A percentile compares a stretch with the other conserved stretches of the same genome.
phyloP scores from a whole-genome alignment of 2,888 invertebrate genomes.

The Luperina nickerlii region DNA sequence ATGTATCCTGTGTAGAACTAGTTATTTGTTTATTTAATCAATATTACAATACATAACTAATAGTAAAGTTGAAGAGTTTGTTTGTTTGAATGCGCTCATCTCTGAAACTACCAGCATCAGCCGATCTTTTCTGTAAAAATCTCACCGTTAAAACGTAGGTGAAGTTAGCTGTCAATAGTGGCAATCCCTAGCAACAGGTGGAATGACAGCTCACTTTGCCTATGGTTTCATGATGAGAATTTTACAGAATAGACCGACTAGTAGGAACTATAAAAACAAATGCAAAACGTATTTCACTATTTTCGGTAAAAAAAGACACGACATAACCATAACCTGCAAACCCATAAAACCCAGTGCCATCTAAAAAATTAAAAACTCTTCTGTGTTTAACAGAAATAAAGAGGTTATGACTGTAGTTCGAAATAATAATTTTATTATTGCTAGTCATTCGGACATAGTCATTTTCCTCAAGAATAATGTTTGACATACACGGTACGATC shows the following conservation, averaged over 20 bases:
- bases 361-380: background rate
- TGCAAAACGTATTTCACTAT: background rate
- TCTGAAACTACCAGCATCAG: background rate
- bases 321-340: slow-evolving; percentile 10
- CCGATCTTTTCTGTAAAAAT: background rate
- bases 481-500: slow-evolving; percentile 25
- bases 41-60: background rate
- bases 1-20: slow-evolving; percentile 24
- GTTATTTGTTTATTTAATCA: background rate
- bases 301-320: background rate
- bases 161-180: background rate
- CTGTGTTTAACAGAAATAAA: background rate
- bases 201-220: background rate
- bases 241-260: background rate
- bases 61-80: background rate
- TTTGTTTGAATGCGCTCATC: background rate
- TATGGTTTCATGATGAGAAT: background rate
- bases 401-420: background rate
- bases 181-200: background rate
- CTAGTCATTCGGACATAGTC: slow-evolving; percentile 9
- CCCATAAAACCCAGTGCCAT: background rate
- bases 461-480: slow-evolving; percentile 29
- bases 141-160: background rate
- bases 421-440: slow-evolving; percentile 7
- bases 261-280: background rate